Evolutionary conservation across 2,888 invertebrate genomes (phyloP), one percentile per base, ranked within the genome.

Genomic region (Tetranychus piercei): DNA sequence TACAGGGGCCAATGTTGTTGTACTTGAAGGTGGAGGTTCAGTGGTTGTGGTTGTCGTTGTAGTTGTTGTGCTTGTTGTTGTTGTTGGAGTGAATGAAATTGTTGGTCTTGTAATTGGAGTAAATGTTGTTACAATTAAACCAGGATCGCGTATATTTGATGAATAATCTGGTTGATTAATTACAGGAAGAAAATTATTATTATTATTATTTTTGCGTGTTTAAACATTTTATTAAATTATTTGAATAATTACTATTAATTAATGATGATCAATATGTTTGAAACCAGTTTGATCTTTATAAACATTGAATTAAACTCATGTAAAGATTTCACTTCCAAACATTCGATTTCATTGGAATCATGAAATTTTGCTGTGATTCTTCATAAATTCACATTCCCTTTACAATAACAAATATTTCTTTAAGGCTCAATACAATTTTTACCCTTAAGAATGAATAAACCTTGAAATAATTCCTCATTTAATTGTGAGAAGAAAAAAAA

Each of bases 31-130:
- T 69, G 69, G 20, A 20, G 69, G 22, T 22, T 18, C 4, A 20
- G 55, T 55, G 9, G 55, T 55, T 55, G 55, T 55, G 5, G 55
- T 69, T 6, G 69, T 69, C 34, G 69, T 69, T 7, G 69, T 69
- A 0, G 69, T 69, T 18, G 69, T 69, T 69, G 69, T 69, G 34
- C 20, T 69, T 23, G 69, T 20, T 20, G 69, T 69, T 69, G 69
- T 69, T 18, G 20, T 69, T 20, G 69, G 69, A 69, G 69, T 20
- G 22, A 23, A 69, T 23, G 20, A 69, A 22, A 9, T 22, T 23
- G 20, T 69, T 18, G 69, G 11, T 69, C 34, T 66, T 66, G 66
- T 66, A 20, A 20, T 66, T 11, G 66, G 66, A 66, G 66, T 18
- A 3, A 34, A 34, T 34, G 34, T 34, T 20, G 66, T 18, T 20